phyloP scores from a whole-genome alignment of 2,888 invertebrate genomes.

The Cactoblastis cactorum region DNA sequence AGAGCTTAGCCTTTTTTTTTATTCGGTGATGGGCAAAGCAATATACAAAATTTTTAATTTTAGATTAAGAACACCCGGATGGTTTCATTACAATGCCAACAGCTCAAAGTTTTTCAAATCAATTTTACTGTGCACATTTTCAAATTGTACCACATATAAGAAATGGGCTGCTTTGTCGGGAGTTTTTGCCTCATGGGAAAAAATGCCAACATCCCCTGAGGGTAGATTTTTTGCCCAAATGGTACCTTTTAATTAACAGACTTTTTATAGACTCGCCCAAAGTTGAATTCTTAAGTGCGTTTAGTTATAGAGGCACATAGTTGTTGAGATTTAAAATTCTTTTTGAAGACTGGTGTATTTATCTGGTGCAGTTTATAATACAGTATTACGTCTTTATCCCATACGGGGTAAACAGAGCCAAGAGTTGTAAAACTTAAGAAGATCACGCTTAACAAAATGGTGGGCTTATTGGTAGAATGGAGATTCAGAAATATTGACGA shows the following conservation, averaged over 20 bases:
- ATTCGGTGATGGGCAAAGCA: background rate
- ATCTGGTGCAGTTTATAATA: too few species aligned
- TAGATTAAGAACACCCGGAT: too few species aligned
- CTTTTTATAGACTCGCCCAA: slow-evolving; percentile 22
- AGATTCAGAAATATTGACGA: too few species aligned
- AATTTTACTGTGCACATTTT: slow-evolving; percentile 52
- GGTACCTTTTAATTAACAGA: slow-evolving; percentile 67
- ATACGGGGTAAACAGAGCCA: too few species aligned
- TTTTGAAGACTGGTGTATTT: too few species aligned
- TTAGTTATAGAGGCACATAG: too few species aligned
- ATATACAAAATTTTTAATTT: background rate
- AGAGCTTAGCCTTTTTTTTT: too few species aligned
- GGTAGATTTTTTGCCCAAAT: slow-evolving; percentile 56
- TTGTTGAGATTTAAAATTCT: background rate
- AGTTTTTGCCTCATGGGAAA: slow-evolving; percentile 54
- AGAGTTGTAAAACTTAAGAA: too few species aligned
- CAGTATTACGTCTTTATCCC: too few species aligned
- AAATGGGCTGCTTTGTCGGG: slow-evolving; percentile 63
- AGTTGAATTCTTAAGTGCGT: background rate
- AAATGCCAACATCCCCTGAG: slow-evolving; percentile 56
- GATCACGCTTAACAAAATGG: too few species aligned
- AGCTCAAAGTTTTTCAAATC: slow-evolving; percentile 21
- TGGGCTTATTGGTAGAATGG: too few species aligned
- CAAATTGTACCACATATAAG: slow-evolving; percentile 55
- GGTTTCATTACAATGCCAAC: too few species aligned